Evolutionary conservation across 1,140 invertebrate species (phyloP), one percentile per base, ranked within the genome.

Genomic region (Dryas iulia): DNA sequence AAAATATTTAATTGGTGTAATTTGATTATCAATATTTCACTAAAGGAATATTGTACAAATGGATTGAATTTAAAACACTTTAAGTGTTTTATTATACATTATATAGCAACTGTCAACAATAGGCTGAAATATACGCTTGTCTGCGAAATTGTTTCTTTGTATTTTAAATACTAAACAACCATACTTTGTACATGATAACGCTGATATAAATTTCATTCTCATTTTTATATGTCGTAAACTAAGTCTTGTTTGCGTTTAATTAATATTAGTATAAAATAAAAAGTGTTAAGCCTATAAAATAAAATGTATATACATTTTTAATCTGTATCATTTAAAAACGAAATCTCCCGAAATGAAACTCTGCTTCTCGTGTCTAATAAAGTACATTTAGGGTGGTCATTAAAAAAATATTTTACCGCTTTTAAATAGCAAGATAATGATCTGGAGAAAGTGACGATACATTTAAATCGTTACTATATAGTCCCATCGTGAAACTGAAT

Each of bases 391-490:
- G 78, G 77, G 80, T 81, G 75, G 75, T 78, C 87, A 84, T 91
- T 90, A 91, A 89, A 85, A 89, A 76, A 81, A 87, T 89, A 87
- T 83, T 91, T 91, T 89, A 91, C 89, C 80, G 78, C 71, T 69
- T 89, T 88, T 88, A 87, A 87, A 87, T 87, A 88, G 84, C 84
- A 79, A 88, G 83, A 90, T 89, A 89, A 74, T 77, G 78, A 89
- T 89, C 86, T 87, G 78, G 84, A 74, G 85, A 91, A 89, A 90
- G 87, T 83, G 77, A 83, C 76, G 72, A 85, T 82, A 76, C 74
- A 83, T 86, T 84, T 74, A 69, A 84, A 83, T 88, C 81, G 83
- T 89, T 89, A 90, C 78, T 64, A 76, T 71, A 54, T 69, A 71
- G 66, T 58, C 67, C 59, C 25, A 70, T 67, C 80, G 72, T 81